These are phyloP conservation scores for Accipiter virgatus DNA, from an alignment of 2,113 vertebrate genomes.

Conservation along the genomic window DNA sequence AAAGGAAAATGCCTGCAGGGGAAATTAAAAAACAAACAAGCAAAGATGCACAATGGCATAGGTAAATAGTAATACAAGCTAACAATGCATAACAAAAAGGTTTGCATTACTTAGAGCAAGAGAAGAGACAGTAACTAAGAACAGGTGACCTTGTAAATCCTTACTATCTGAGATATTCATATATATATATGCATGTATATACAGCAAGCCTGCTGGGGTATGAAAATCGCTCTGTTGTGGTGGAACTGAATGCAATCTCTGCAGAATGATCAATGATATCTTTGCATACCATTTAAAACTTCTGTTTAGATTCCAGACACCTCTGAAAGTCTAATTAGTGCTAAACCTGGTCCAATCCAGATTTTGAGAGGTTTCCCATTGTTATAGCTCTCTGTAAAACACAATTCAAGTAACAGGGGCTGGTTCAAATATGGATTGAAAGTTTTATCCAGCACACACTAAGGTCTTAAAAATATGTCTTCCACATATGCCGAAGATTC, in stretches of 20 bases:
- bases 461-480: background rate
- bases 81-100: background rate
- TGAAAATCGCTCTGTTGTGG: background rate
- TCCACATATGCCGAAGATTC: background rate
- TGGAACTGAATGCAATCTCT: background rate
- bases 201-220: background rate
- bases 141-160: background rate
- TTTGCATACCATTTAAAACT: background rate
- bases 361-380: background rate
- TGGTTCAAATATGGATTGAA: background rate
- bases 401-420: background rate
- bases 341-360: background rate
- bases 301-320: background rate
- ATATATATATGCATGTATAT: background rate
- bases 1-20: conserved; percentile 3
- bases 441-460: background rate
- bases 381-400: background rate
- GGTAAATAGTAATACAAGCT: background rate
- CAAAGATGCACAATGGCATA: background rate
- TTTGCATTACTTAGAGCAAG: background rate
- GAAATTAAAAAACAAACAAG: background rate
- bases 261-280: background rate
- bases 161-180: background rate
- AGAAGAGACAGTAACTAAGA: background rate
- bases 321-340: background rate